phyloP scores from a whole-genome alignment of 2,797 vertebrate species.

The Pangasius sanitwongsei region DNA sequence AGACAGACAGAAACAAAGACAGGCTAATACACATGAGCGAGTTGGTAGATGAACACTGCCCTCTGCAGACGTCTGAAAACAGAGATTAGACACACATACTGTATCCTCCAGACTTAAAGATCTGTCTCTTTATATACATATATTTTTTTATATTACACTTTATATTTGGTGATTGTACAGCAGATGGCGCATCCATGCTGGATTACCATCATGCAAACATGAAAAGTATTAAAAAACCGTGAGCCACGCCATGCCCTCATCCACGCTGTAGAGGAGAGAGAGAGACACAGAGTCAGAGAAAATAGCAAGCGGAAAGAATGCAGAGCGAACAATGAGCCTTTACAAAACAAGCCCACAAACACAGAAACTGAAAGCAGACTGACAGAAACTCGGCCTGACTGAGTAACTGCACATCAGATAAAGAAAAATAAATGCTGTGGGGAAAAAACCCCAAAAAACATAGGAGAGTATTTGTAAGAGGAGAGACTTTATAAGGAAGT shows the following conservation, averaged over 20 bases:
- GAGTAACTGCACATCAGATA: neutral
- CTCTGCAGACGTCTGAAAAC: slow-evolving; percentile 65
- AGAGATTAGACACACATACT: neutral
- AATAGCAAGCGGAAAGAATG: slow-evolving; percentile 35
- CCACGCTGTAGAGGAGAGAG: neutral
- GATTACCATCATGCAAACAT: slow-evolving; percentile 33
- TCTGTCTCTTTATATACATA: neutral
- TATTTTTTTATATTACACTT: neutral
- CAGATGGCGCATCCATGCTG: neutral
- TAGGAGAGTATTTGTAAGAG: neutral
- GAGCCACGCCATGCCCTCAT: slow-evolving; percentile 42
- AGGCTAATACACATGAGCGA: neutral
- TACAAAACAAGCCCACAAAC: slow-evolving; percentile 34
- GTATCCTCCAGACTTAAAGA: neutral
- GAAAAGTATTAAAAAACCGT: neutral
- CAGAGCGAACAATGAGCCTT: slow-evolving; percentile 37
- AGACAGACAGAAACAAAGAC: neutral
- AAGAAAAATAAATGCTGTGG: neutral
- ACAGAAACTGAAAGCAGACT: slow-evolving; percentile 22
- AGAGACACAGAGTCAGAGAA: neutral
- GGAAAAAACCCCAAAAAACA: neutral
- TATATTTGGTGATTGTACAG: neutral
- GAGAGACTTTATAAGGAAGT: neutral
- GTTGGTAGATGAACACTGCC: slow-evolving; percentile 62
- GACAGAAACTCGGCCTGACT: slow-evolving; percentile 7